Conservation (phyloP, 2,888 invertebrate species). For the Xiphydria camelus region DNA sequence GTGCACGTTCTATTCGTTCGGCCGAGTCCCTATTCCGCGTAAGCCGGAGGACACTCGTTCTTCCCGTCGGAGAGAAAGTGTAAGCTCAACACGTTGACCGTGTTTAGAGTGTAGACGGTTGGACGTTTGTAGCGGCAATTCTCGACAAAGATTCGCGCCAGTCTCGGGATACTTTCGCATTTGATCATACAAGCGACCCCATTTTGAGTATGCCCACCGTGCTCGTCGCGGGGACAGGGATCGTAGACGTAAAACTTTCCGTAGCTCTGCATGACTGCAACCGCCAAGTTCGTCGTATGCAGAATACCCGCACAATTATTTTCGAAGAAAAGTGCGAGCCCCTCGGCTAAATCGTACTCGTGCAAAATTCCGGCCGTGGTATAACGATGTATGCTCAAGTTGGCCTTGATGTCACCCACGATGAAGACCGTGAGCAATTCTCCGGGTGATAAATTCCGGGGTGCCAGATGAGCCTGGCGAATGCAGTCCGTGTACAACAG, state of each 20-base stretch:
- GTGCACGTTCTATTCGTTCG: too few relatives aligned
- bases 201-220: constrained; percentile 27
- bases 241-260: constrained; percentile 67
- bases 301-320: constrained; percentile 65
- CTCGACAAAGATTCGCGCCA: constrained; percentile 37
- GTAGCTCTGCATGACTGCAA: constrained; percentile 62
- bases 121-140: constrained; percentile 41
- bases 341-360: constrained; percentile 37
- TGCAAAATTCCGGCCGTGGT: constrained; percentile 42
- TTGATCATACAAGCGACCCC: constrained; percentile 44
- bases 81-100: constrained; percentile 39
- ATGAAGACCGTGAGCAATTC: constrained; percentile 45
- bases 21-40: constrained; percentile 10
- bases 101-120: constrained; percentile 44
- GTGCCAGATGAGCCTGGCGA: constrained; percentile 27
- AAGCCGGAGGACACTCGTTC: constrained; percentile 4
- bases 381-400: constrained; percentile 35
- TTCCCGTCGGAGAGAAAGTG: constrained; percentile 38
- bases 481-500: constrained; percentile 60
- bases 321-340: constrained; percentile 64
- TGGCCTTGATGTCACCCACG: constrained; percentile 44
- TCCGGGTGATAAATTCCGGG: constrained; percentile 40
- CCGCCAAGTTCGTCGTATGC: constrained; percentile 60
- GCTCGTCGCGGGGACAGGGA: constrained; percentile 61
- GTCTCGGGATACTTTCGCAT: constrained; percentile 35